Percentiles rank a stretch among this genome's conserved stretches.
phyloP scores from a whole-genome alignment of 2,797 vertebrate genomes.

The Rhodeus uyekii region DNA sequence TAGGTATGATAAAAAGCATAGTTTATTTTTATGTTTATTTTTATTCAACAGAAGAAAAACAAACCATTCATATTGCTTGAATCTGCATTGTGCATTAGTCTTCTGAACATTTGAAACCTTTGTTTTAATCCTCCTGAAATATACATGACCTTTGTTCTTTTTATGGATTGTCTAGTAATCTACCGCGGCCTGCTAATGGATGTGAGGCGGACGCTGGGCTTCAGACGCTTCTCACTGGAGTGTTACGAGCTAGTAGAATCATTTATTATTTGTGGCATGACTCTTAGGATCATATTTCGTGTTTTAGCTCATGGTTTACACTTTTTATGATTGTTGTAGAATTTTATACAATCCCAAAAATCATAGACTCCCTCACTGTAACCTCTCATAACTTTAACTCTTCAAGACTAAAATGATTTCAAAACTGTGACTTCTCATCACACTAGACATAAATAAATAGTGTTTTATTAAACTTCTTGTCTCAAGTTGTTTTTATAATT shows the following conservation, averaged over 20 bases:
- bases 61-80: too few relatives aligned
- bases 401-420: not conserved
- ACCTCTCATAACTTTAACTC: not conserved
- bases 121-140: not conserved
- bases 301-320: not conserved
- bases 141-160: not conserved
- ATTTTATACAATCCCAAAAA: not conserved
- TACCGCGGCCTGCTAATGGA: not conserved
- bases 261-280: not conserved
- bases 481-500: not conserved
- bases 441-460: not conserved
- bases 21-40: not conserved
- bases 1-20: not conserved
- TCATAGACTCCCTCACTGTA: not conserved
- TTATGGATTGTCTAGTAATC: not conserved
- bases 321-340: not conserved
- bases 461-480: not conserved
- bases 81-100: not conserved
- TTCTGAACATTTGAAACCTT: not conserved
- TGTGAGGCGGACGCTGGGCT: not conserved
- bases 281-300: not conserved
- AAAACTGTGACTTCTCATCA: not conserved
- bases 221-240: not conserved
- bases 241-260: not conserved
- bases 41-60: not conserved